Conservation (phyloP, 2,113 vertebrate genomes). For the Oreocharis arfaki region DNA sequence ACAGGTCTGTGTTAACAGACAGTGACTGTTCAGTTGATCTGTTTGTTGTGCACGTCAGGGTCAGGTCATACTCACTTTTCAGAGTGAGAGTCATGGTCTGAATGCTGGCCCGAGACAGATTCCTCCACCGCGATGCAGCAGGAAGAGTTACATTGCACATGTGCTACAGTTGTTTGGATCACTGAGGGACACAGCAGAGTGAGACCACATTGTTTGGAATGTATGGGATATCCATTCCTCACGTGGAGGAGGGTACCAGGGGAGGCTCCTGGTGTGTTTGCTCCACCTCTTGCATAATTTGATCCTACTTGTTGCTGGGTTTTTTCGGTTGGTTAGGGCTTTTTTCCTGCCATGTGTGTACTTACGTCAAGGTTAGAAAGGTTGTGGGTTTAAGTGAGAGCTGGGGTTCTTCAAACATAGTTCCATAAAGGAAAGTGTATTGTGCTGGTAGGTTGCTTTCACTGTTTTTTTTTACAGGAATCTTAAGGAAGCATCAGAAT, state of each 20-base stretch:
- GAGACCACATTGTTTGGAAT: background rate
- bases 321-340: background rate
- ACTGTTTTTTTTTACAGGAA: background rate
- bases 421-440: background rate
- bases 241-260: background rate
- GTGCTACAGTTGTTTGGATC: rapidly evolving
- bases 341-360: rapidly evolving
- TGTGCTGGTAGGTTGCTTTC: background rate
- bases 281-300: background rate
- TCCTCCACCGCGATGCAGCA: rapidly evolving
- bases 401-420: background rate
- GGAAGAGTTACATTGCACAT: background rate
- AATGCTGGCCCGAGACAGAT: background rate
- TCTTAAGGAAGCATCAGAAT: background rate
- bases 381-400: background rate
- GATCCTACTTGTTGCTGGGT: background rate
- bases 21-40: background rate
- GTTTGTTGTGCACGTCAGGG: background rate
- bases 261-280: background rate
- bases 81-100: background rate
- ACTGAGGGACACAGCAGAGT: background rate
- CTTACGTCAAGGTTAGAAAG: background rate
- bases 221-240: background rate
- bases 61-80: background rate
- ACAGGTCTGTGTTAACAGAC: background rate